Evolutionary conservation across 2,888 invertebrate species (phyloP).

Genomic region (Elysia crispata): DNA sequence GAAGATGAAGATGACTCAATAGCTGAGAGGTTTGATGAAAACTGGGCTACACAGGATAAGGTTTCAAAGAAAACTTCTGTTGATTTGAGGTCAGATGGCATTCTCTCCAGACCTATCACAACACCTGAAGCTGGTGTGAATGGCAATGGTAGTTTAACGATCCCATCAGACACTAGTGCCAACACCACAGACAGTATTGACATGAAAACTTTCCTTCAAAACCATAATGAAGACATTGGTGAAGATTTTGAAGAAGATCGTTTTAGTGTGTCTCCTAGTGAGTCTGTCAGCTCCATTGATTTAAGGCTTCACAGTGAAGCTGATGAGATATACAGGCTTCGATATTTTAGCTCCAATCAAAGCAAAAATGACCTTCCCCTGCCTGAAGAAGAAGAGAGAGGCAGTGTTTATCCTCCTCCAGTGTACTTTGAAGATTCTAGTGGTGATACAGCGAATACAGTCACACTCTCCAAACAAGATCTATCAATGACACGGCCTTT

Average conservation of each 20-base stretch:
- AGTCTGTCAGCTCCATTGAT: conserved; percentile 48
- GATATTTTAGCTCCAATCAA: neutral
- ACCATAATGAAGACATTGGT: neutral
- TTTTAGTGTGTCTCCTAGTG: conserved; percentile 38
- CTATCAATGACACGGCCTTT: conserved; percentile 34
- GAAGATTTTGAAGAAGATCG: conserved; percentile 24
- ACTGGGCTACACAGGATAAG: conserved; percentile 17
- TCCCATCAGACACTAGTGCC: no score
- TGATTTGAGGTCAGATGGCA: neutral
- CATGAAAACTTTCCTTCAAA: neutral
- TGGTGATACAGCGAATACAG: conserved; percentile 11
- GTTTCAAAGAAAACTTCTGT: neutral
- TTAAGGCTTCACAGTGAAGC: conserved; percentile 24
- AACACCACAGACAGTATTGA: neutral
- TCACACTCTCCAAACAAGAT: neutral
- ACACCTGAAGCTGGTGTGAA: neutral
- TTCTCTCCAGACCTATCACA: neutral
- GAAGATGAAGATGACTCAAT: neutral
- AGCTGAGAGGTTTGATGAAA: neutral
- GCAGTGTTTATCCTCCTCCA: neutral
- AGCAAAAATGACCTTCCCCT: neutral
- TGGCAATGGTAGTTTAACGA: neutral
- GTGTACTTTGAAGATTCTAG: neutral
- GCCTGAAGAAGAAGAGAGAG: neutral
- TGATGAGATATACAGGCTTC: conserved; percentile 28